A percentile compares a stretch with the other conserved stretches of the same genome.
These are phyloP conservation scores for Calephelis virginiensis DNA, from an alignment of 1,140 invertebrate genomes.

Conservation along the genomic window DNA sequence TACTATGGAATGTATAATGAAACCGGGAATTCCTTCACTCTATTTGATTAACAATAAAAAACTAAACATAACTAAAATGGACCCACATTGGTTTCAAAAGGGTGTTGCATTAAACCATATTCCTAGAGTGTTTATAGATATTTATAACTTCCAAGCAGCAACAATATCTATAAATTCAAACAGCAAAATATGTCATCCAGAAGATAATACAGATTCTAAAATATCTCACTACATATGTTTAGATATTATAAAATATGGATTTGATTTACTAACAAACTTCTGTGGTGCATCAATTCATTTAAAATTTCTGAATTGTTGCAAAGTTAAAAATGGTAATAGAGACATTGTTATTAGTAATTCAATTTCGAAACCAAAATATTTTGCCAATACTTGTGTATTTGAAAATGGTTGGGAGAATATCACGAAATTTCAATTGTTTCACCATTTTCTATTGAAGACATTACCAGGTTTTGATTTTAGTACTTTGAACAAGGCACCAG, in stretches of 20 bases:
- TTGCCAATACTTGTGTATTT: constrained; percentile 28
- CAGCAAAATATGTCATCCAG: constrained; percentile 5
- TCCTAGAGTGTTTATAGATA: constrained; percentile 33
- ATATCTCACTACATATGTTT: constrained; percentile 30
- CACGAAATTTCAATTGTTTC: constrained; percentile 28
- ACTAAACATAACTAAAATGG: constrained; percentile 10
- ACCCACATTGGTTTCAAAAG: constrained; percentile 42
- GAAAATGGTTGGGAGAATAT: constrained; percentile 41
- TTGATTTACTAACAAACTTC: constrained; percentile 44
- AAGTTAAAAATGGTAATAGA: neutral
- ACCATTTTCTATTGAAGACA: constrained; percentile 39
- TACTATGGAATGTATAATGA: neutral
- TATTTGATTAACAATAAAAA: neutral
- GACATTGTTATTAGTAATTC: neutral
- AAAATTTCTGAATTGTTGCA: constrained; percentile 18
- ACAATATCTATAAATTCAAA: neutral
- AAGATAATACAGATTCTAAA: constrained; percentile 20
- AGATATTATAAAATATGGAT: constrained; percentile 43
- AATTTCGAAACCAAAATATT: constrained; percentile 33
- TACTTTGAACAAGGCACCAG: constrained; percentile 24
- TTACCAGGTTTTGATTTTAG: constrained; percentile 25
- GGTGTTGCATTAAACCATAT: constrained; percentile 33
- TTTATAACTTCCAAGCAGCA: constrained; percentile 29
- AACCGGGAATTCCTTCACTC: neutral
- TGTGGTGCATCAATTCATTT: constrained; percentile 25